A percentile compares a stretch with the other conserved stretches of the same genome.
These are phyloP conservation scores for Cyrtonyx montezumae DNA, from an alignment of 2,113 vertebrate genomes.

Conservation along the genomic window DNA sequence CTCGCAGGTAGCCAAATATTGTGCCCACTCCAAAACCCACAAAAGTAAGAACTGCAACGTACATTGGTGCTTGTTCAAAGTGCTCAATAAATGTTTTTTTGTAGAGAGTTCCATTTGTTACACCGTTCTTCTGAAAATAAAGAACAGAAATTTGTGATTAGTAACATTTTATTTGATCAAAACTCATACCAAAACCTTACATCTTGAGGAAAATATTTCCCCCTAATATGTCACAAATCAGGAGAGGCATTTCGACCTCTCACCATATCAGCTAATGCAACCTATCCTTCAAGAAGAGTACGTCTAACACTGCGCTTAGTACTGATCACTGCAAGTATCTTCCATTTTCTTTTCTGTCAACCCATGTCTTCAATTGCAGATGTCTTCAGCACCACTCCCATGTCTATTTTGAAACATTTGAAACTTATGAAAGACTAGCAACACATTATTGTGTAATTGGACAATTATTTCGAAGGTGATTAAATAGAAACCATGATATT, in stretches of 20 bases:
- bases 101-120: constrained; percentile 64
- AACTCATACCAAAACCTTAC: background rate
- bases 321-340: background rate
- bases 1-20: constrained; percentile 92
- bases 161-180: background rate
- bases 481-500: constrained; percentile 33
- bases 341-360: background rate
- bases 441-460: constrained; percentile 40
- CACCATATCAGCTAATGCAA: background rate
- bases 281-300: background rate
- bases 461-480: constrained; percentile 36
- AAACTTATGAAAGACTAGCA: constrained; percentile 41
- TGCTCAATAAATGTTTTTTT: constrained; percentile 76
- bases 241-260: background rate
- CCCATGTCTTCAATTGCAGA: background rate
- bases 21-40: constrained; percentile 90
- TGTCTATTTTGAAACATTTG: constrained; percentile 45
- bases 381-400: constrained; percentile 38
- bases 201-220: accelerated
- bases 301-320: background rate
- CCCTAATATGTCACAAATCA: background rate
- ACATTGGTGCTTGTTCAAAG: constrained; percentile 91
- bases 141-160: constrained; percentile 66
- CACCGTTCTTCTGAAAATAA: constrained; percentile 82
- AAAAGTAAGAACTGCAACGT: constrained; percentile 90